Percentiles rank a stretch among this genome's conserved stretches.
Evolutionary conservation across 2,797 vertebrate species (phyloP).

Genomic region (Xyrichtys novacula): DNA sequence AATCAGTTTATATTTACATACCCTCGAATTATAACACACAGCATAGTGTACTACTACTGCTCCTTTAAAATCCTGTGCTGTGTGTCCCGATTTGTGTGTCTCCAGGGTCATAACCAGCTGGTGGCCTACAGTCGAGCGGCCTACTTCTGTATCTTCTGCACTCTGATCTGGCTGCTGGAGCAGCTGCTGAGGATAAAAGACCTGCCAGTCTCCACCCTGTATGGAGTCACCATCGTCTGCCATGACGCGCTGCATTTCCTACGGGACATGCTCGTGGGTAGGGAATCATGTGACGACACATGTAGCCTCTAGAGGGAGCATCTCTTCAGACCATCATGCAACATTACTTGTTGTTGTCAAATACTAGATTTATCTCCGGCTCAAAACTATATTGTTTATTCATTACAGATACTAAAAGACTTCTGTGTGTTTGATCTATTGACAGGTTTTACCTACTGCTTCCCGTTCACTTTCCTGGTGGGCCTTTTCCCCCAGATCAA

Average conservation of each 20-base stretch:
- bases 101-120: slow-evolving; percentile 96
- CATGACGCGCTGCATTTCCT: slow-evolving; percentile 86
- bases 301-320: background rate
- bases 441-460: slow-evolving; percentile 94
- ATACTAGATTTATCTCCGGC: background rate
- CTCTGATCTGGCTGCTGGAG: slow-evolving; percentile 96
- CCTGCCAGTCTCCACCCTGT: slow-evolving; percentile 88
- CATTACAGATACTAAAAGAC: background rate
- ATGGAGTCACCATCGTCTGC: slow-evolving; percentile 92
- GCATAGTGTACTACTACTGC: too few relatives aligned
- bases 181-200: slow-evolving; percentile 87
- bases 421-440: slow-evolving; percentile 35
- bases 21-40: too few relatives aligned
- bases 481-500: slow-evolving; percentile 98
- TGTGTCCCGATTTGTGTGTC: slow-evolving; percentile 18
- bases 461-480: slow-evolving; percentile 94
- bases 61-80: background rate
- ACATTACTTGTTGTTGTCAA: background rate
- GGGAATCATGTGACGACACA: slow-evolving; percentile 46
- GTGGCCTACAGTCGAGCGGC: slow-evolving; percentile 96
- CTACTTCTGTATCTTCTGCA: slow-evolving; percentile 97
- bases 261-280: slow-evolving; percentile 92
- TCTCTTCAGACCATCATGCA: background rate
- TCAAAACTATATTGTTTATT: background rate
- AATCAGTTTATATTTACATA: too few relatives aligned